Base-by-base conservation (phyloP, 2,888 invertebrate genomes). In the Chrysolina haemoptera region DNA sequence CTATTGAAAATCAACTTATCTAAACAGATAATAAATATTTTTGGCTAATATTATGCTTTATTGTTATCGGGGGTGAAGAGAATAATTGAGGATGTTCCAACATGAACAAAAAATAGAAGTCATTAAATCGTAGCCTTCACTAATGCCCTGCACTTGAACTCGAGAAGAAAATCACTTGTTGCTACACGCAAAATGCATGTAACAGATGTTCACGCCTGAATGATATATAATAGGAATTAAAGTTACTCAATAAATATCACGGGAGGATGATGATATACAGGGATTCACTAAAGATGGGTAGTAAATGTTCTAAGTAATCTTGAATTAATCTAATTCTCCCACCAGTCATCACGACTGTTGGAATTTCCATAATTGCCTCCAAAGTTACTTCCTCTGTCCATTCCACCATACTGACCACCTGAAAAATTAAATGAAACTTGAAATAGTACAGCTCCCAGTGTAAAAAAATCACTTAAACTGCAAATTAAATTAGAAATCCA, bases 311-410 rank as follows among this genome's bases (percentile, higher is more conserved):
- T 63, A 67, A 68, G 68, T 70, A 73, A 76, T 67, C 35, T 50
- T 67, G 66, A 50, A 62, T 59, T 72, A 46, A 46, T 46, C 59
- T 82, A 84, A 76, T 84, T 85, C 73, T 86, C 85, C 87, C 86
- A 88, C 88, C 88, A 87, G 79, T 87, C 87, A 79, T 88, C 87
- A 74, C 87, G 86, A 68, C 84, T 84, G 77, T 82, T 83, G 76
- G 83, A 84, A 78, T 79, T 81, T 76, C 81, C 85, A 83, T 88
- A 87, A 75, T 86, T 87, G 62, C 88, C 88, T 64, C 88, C 88
- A 75, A 86, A 88, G 79, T 85, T 86, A 71, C 85, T 84, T 71
- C 87, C 87, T 82, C 88, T 83, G 76, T 88, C 87, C 73, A 84
- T 80, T 70, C 80, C 80, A 27, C 81, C 80, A 76, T 83, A 83